A percentile compares a stretch with the other conserved stretches of the same genome.
These are phyloP conservation scores for Polia nebulosa DNA, from an alignment of 2,888 invertebrate species.

Conservation along the genomic window DNA sequence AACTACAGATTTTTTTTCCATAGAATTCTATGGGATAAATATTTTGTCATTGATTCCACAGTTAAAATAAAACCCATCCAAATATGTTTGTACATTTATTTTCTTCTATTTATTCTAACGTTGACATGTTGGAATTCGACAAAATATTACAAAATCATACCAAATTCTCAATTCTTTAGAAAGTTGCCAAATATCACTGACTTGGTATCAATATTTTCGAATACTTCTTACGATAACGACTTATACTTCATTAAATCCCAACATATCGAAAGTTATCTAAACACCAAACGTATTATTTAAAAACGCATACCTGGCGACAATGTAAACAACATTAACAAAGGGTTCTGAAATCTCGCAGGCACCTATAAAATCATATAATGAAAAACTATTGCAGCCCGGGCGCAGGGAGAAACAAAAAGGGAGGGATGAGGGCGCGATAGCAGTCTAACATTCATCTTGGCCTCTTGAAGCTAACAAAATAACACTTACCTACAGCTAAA, in stretches of 20 bases:
- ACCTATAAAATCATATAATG: conserved; percentile 89
- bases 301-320: conserved; percentile 91
- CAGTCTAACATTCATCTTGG: conserved; percentile 91
- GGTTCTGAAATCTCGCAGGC: conserved; percentile 89
- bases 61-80: conserved; percentile 43
- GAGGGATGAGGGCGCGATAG: conserved; percentile 86
- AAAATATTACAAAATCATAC: conserved; percentile 33
- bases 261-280: conserved; percentile 71
- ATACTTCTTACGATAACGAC: not conserved
- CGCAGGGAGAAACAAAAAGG: conserved; percentile 86
- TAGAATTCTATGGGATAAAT: not conserved
- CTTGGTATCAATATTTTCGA: not conserved
- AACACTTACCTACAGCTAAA: conserved; percentile 90
- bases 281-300: conserved; percentile 83
- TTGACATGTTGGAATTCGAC: conserved; percentile 68
- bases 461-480: conserved; percentile 91
- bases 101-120: conserved; percentile 57
- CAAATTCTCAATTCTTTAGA: not conserved
- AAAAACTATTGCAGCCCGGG: conserved; percentile 90
- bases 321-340: conserved; percentile 91
- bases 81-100: conserved; percentile 32
- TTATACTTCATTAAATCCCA: conserved; percentile 60
- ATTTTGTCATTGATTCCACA: conserved; percentile 4
- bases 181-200: not conserved
- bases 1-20: not conserved